These are phyloP conservation scores for Globodera ellingtonae DNA, from an alignment of 1,140 invertebrate genomes.

Conservation along the genomic window DNA sequence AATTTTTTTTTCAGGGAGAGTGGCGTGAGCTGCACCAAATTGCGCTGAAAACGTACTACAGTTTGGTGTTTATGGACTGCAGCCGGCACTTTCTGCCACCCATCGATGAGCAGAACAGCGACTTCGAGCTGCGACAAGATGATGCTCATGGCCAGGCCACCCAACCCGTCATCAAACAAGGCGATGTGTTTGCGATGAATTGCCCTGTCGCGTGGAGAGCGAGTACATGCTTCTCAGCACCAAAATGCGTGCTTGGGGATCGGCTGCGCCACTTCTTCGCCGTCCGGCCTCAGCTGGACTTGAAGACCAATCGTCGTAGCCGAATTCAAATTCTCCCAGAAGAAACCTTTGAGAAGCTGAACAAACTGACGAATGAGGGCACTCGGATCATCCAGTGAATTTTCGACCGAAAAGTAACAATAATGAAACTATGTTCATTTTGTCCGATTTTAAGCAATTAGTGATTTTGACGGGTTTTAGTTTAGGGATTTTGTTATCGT, in stretches of 20 bases:
- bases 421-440: too few species aligned
- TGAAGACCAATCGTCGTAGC: not conserved
- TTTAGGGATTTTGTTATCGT: too few species aligned
- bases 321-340: slow-evolving; percentile 20
- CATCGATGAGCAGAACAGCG: not conserved
- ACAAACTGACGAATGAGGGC: not conserved
- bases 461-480: too few species aligned
- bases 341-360: slow-evolving; percentile 14
- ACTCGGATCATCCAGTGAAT: too few species aligned
- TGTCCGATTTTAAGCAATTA: too few species aligned
- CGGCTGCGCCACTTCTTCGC: slow-evolving; percentile 15
- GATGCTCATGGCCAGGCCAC: not conserved
- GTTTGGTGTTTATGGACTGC: slow-evolving; percentile 28
- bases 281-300: slow-evolving; percentile 18
- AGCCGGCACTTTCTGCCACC: slow-evolving; percentile 13
- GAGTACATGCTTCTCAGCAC: not conserved
- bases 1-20: slow-evolving; percentile 28
- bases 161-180: not conserved
- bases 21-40: slow-evolving; percentile 10
- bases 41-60: slow-evolving; percentile 30
- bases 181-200: slow-evolving; percentile 19
- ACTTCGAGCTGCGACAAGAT: not conserved
- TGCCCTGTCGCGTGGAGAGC: slow-evolving; percentile 2
- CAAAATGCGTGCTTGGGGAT: not conserved
- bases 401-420: too few species aligned